Evolutionary conservation across 2,888 invertebrate genomes (phyloP), one percentile per base, ranked within the genome.

Genomic region (Dusona sp.): DNA sequence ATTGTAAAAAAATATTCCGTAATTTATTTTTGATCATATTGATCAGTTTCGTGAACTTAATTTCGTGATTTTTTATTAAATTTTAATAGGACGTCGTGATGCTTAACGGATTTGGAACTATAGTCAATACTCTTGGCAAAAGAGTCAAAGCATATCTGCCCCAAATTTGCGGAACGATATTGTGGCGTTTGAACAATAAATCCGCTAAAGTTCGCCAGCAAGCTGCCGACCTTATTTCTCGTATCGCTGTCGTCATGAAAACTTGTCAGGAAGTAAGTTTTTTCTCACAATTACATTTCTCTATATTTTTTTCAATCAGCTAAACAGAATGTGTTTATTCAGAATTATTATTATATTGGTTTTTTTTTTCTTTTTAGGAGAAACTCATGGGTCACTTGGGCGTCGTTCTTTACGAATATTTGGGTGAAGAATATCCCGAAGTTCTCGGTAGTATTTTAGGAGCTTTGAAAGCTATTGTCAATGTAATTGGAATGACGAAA

Each of bases 401-500:
- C 87, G 99, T 99, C 22, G 99, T 99, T 38, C 95, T 99, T 57
- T 99, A 99, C 93, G 99, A 99, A 95, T 99, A 99, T 94, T 95
- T 99, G 90, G 99, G 99, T 89, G 99, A 99, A 95, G 99, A 99
- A 94, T 99, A 99, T 94, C 99, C 99, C 0, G 99, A 99, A 95
- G 99, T 99, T 13, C 95, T 99, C 89, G 99, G 99, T 57, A 99
- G 99, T 68, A 99, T 99, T 93, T 96, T 99, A 75, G 99, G 99
- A 1, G 99, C 99, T 0, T 95, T 99, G n/a, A 99, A 99, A 95
- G 98, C 98, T 0, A 99, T 99, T 90, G 99, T 99, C 7, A 99
- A 99, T 94, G 99, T 99, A 7, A 99, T 99, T 92, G 99, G 99
- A 90, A 99, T 99, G 99, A 99, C 99, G 0, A 99, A 99, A 95